These are phyloP conservation scores for Dryobates pubescens DNA, from an alignment of 2,797 vertebrate genomes.

Conservation along the genomic window DNA sequence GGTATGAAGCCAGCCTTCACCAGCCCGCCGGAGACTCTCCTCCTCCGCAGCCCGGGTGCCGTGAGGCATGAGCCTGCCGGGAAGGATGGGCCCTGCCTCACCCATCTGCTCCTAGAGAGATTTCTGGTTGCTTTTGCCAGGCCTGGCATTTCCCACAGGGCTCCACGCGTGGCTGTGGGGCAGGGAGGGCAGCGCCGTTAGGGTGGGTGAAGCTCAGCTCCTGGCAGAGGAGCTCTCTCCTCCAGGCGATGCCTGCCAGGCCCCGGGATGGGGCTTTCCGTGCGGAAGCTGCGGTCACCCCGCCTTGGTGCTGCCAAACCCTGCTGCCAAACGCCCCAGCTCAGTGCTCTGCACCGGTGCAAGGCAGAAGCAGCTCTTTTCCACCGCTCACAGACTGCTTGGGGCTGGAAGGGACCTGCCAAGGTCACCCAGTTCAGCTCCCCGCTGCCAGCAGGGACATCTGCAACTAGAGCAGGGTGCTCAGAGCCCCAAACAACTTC, in stretches of 20 bases:
- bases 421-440: background rate
- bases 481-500: background rate
- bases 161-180: background rate
- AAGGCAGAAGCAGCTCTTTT: background rate
- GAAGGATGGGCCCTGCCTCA: background rate
- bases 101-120: background rate
- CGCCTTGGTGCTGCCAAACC: background rate
- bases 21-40: background rate
- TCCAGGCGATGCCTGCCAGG: background rate
- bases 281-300: accelerated
- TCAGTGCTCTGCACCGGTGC: background rate
- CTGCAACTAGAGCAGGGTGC: background rate
- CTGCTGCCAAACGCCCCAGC: background rate
- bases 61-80: background rate
- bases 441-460: background rate
- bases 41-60: accelerated
- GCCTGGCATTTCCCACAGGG: background rate
- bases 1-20: background rate
- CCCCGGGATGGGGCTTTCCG: background rate
- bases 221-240: background rate
- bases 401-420: background rate
- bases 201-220: background rate
- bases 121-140: background rate
- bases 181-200: background rate
- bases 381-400: background rate